Evolutionary conservation across 2,888 invertebrate species (phyloP), one percentile per base, ranked within the genome.

Genomic region (Folsomia manolachei): DNA sequence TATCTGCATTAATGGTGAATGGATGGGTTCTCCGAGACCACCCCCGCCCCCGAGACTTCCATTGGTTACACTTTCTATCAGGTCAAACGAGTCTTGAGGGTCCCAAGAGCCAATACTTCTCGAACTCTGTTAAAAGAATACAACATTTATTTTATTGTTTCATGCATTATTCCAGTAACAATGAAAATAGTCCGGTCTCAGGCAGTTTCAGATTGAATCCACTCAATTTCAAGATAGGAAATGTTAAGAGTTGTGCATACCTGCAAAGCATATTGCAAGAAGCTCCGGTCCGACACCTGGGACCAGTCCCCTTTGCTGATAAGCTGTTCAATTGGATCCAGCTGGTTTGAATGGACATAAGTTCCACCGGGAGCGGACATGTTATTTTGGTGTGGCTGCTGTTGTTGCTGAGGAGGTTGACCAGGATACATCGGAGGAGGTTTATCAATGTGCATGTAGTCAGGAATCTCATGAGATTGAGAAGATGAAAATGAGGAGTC

Each of bases 261-360:
- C 77, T 81, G 81, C 26, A 81, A 74, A 68, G 81, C 81, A 73
- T 78, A 81, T 61, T 79, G 81, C n/a, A 81, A 72, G 69, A 81
- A 73, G 63, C 79, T 79, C 19, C 81, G 73, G 53, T 81, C 81
- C 24, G 81, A 80, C 21, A 79, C 77, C 24, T 70, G 72, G 9
- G 78, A 76, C 81, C 81, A 81, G 69, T 81, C 81, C 71, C 79
- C 80, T 73, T 79, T 79, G 25, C 68, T 76, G 27, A 81, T 70
- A 63, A 78, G 79, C 72, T 81, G 79, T 66, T 80, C 79, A 63
- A 81, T 78, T 24, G 78, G 79, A 53, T 81, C 79, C 67, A 81
- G 62, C 71, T 80, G 80, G 63, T 74, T 79, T 21, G 76, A 71
- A 66, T 80, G 80, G 24, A 78, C 75, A 4, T 4, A 9, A 27